A percentile compares a stretch with the other conserved stretches of the same genome.
These are phyloP conservation scores for Siniperca chuatsi DNA, from an alignment of 2,113 vertebrate species.

Conservation along the genomic window DNA sequence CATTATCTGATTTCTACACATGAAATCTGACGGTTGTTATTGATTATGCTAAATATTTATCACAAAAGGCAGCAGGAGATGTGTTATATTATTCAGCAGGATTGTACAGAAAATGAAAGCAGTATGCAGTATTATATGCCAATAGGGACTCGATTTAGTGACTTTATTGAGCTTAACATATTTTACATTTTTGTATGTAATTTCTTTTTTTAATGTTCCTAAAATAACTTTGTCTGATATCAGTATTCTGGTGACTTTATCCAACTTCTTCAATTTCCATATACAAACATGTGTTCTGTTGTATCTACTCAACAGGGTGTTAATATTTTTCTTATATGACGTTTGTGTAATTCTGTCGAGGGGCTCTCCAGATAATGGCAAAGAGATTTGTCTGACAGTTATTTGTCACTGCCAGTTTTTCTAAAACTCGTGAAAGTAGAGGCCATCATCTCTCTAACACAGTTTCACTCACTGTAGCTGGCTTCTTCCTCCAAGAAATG, in stretches of 20 bases:
- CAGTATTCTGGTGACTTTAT: neutral
- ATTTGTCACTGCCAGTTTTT: neutral
- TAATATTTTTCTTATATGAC: too few species aligned
- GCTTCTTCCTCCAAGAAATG: conserved; percentile 92
- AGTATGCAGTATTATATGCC: neutral
- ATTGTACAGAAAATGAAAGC: neutral
- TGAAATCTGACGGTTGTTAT: neutral
- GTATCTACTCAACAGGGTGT: neutral
- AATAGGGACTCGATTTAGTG: neutral
- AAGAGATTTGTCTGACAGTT: neutral
- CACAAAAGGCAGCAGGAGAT: neutral
- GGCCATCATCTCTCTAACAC: neutral
- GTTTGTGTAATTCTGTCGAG: neutral
- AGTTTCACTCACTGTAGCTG: conserved; percentile 65
- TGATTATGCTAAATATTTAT: neutral
- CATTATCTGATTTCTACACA: neutral
- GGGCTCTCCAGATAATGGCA: neutral
- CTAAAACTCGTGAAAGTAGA: neutral
- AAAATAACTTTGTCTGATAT: neutral
- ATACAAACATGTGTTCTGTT: neutral
- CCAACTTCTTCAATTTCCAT: neutral
- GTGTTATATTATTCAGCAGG: neutral
- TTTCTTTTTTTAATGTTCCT: neutral
- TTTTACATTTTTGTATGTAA: neutral
- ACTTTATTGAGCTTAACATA: neutral